These are phyloP conservation scores for Pterostichus madidus DNA, from an alignment of 2,888 invertebrate genomes.

Conservation along the genomic window DNA sequence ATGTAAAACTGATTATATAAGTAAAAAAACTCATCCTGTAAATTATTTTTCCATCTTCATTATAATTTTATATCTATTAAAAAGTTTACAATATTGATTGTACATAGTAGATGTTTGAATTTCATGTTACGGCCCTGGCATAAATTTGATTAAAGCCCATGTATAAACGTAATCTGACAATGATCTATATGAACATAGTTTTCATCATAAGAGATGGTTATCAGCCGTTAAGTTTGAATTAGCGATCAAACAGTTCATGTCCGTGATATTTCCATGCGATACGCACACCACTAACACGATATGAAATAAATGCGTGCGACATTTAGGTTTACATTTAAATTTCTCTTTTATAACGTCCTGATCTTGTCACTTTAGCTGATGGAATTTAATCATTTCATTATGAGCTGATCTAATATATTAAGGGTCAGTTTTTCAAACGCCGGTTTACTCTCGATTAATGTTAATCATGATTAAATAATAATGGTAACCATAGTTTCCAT, in stretches of 20 bases:
- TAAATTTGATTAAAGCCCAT: slow-evolving; percentile 19
- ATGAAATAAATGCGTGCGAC: slow-evolving; percentile 33
- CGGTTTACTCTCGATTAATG: too few relatives aligned
- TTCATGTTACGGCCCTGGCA: slow-evolving; percentile 8
- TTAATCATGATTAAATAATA: too few relatives aligned
- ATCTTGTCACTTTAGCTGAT: slow-evolving; percentile 19
- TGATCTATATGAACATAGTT: slow-evolving; percentile 29
- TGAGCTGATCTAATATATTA: neutral
- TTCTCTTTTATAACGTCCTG: slow-evolving; percentile 33
- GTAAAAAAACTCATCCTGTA: too few relatives aligned
- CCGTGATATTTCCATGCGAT: slow-evolving; percentile 20
- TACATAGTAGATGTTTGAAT: neutral
- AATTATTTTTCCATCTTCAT: too few relatives aligned
- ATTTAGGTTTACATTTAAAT: slow-evolving; percentile 39
- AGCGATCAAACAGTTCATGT: slow-evolving; percentile 7
- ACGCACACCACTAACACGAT: neutral
- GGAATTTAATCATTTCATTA: slow-evolving; percentile 22
- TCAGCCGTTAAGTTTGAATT: slow-evolving; percentile 34
- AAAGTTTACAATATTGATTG: too few relatives aligned
- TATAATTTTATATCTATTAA: too few relatives aligned
- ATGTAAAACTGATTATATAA: too few relatives aligned
- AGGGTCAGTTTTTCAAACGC: too few relatives aligned
- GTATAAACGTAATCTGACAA: slow-evolving; percentile 30
- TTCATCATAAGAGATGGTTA: slow-evolving; percentile 45
- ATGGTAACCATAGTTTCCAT: too few relatives aligned